Percentiles rank a stretch among this genome's conserved stretches.
These are phyloP conservation scores for Euplexia lucipara DNA, from an alignment of 2,888 invertebrate species.

Conservation along the genomic window DNA sequence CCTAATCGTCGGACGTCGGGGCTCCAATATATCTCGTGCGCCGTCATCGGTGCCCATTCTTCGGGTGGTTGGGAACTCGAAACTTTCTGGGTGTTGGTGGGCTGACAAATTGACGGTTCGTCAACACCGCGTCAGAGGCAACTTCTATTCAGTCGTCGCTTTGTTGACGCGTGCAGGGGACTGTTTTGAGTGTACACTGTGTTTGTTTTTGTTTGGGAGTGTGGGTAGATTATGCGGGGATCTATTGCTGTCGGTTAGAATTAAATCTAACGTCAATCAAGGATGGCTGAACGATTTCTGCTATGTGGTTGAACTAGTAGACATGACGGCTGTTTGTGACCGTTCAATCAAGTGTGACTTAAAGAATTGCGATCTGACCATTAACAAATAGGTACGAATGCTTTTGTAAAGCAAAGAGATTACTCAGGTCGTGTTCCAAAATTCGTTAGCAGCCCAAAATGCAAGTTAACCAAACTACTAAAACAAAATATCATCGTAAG, in stretches of 20 bases:
- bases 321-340: constrained; percentile 50
- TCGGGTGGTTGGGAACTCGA: constrained; percentile 83
- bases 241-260: constrained; percentile 61
- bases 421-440: background rate
- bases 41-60: constrained; percentile 89
- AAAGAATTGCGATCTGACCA: constrained; percentile 23
- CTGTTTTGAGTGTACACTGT: constrained; percentile 60
- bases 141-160: constrained; percentile 70
- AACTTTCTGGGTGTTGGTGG: constrained; percentile 87
- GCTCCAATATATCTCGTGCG: constrained; percentile 85
- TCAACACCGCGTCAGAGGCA: constrained; percentile 71
- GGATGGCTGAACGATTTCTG: constrained; percentile 59
- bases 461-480: constrained; percentile 35
- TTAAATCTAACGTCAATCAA: constrained; percentile 64
- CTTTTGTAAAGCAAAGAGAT: background rate
- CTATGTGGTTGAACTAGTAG: constrained; percentile 47
- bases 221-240: constrained; percentile 65
- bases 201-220: constrained; percentile 66
- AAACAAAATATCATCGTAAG: constrained; percentile 54
- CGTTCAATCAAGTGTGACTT: constrained; percentile 35
- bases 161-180: constrained; percentile 64
- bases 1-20: constrained; percentile 88
- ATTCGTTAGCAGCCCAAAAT: constrained; percentile 12
- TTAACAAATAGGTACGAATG: constrained; percentile 1
- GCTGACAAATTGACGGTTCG: constrained; percentile 88